A percentile compares a stretch with the other conserved stretches of the same genome.
Conservation (phyloP, 2,888 invertebrate species). For the Buathra laborator region DNA sequence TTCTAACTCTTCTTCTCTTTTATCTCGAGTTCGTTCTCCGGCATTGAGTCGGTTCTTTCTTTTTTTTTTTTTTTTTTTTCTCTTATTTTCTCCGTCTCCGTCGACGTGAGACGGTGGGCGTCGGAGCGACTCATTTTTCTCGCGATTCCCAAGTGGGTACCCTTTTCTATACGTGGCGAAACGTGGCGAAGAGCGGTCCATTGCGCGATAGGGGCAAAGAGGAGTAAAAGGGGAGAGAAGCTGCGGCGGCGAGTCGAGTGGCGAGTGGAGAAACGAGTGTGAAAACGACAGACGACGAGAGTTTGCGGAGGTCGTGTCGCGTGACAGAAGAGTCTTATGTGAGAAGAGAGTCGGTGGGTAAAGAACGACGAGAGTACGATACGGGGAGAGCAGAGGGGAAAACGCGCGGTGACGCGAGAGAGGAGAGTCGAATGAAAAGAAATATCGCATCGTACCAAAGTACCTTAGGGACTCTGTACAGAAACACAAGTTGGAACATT, state of each 20-base stretch:
- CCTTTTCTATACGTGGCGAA: slow-evolving; percentile 34
- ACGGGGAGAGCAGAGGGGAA: background rate
- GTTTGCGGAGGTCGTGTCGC: slow-evolving; percentile 47
- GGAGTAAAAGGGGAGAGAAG: background rate
- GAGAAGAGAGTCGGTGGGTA: slow-evolving; percentile 59
- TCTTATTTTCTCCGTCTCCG: slow-evolving; percentile 12
- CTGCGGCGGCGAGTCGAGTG: slow-evolving; percentile 20
- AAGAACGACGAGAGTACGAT: slow-evolving; percentile 12
- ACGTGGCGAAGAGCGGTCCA: slow-evolving; percentile 35
- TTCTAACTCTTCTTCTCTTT: background rate
- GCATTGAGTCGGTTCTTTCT: background rate
- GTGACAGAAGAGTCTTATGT: slow-evolving; percentile 19
- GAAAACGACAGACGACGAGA: slow-evolving; percentile 27
- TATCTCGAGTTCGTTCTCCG: background rate
- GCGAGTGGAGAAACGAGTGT: slow-evolving; percentile 23
- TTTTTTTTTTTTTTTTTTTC: background rate
- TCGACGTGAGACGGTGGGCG: slow-evolving; percentile 9
- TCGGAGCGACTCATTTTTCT: slow-evolving; percentile 52
- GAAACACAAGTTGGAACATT: slow-evolving; percentile 14
- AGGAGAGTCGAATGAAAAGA: slow-evolving; percentile 72
- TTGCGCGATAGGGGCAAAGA: background rate
- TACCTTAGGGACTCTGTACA: slow-evolving; percentile 61
- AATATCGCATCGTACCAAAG: slow-evolving; percentile 70
- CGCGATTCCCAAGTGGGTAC: slow-evolving; percentile 29
- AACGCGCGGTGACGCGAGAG: background rate